Base-by-base conservation (phyloP, 2,888 invertebrate species). In the Megalurothrips usitatus region DNA sequence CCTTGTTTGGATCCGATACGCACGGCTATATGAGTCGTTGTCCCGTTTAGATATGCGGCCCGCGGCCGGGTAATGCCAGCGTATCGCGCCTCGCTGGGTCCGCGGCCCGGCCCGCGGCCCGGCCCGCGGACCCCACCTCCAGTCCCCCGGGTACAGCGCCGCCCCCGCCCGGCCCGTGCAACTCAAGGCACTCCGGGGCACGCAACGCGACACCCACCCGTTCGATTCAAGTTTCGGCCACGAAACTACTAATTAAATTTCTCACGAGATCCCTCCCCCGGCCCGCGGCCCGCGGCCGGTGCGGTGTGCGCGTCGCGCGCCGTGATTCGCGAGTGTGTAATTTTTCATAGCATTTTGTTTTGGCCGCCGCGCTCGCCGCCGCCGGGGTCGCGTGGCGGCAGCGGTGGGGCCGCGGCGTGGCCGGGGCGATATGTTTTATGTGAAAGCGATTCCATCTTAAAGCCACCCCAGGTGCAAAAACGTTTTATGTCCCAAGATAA, bases 1-100 rank as follows among this genome's bases (percentile, higher is more conserved):
- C 23, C 68, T 68, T 68, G 68, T 68, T 68, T 68, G 68, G 68
- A 68, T 68, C 68, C 68, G 68, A 68, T 68, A 68, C 68, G 23
- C 68, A 23, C 68, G 23, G 68, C 68, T 68, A 23, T 23, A 23
- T 68, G 68, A n/a, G 68, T 68, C 23, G 68, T 68, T 23, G 68
- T 11, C 68, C n/a, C n/a, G 68, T 23, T 68, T 68, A 68, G 68
- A 68, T 68, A 68, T 68, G 68, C 68, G 68, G 23, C 34, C 34
- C 34, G 6, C 34, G 34, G 34, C 34, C 34, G 58, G 68, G 68
- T 68, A 68, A 68, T 23, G 23, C 23, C 23, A 68, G 68, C 23
- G 23, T 68, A 68, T 68, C 68, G 68, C 68, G 68, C 68, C 68
- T 68, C 68, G 68, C 23, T 23, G 9, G 63, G 52, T 10, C 14